Base-by-base conservation (phyloP, 2,113 vertebrate genomes). In the Chionis minor region DNA sequence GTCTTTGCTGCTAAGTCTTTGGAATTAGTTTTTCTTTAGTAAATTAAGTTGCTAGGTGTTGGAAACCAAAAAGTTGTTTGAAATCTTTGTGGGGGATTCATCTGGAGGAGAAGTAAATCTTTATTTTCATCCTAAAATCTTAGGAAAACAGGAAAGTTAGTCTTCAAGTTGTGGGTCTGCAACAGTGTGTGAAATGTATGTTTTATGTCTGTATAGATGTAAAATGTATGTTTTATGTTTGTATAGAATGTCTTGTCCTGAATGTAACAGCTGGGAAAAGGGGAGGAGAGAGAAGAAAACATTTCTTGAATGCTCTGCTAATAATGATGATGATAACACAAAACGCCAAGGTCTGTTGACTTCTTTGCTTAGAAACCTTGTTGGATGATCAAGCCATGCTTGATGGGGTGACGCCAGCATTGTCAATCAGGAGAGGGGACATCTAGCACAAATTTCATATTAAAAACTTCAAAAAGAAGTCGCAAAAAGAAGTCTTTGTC, bases 401-500 rank as follows among this genome's bases (percentile, higher is more conserved):
- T 22, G 32, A 15, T 6, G 19, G 58, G 45, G 44, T 67, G 52
- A 59, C 14, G 26, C 13, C 2, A 3, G 27, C 12, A 4, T 51
- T 71, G 24, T 85, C 51, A 22, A 45, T 65, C 22, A 69, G 71
- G 49, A 91, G 78, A 66, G 19, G 38, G 45, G 38, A 81, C 62
- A 71, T 95, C 27, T n/a, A 74, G 69, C 61, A 70, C 47, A 77
- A 84, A 74, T 90, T 92, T 91, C 47, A 10, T 52, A 82, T 49
- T 0, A 55, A 94, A 44, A 59, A 72, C 62, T 95, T 87, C 54
- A 91, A 70, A 88, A 88, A 79, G 78, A 79, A 89, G 62, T 47
- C 26, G n/a, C 67, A 85, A 52, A 91, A 90, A 59, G 70, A 80
- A 86, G 84, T 30, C 75, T 89, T 96, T 94, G 97, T 96, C 74